These are phyloP conservation scores for Serranochromis macrocephalus DNA, from an alignment of 2,113 vertebrate genomes.

Conservation along the genomic window DNA sequence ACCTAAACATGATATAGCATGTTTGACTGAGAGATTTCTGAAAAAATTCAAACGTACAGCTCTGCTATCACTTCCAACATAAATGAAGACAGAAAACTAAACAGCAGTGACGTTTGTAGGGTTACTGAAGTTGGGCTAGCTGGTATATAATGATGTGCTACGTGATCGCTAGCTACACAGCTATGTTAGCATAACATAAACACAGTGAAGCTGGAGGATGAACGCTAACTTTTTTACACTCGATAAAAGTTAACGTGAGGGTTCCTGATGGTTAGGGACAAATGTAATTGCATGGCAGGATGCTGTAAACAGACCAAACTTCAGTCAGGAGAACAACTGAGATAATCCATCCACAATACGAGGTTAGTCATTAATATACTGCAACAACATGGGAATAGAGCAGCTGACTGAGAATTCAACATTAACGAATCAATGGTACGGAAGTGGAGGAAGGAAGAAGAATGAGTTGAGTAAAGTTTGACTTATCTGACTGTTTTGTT, in stretches of 20 bases:
- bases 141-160: background rate
- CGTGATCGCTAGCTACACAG: rapidly evolving
- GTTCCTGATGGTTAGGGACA: rapidly evolving
- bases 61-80: rapidly evolving
- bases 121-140: rapidly evolving
- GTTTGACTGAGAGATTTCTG: background rate
- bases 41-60: background rate
- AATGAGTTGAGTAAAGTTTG: background rate
- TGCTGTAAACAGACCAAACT: rapidly evolving
- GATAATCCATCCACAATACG: rapidly evolving
- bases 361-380: rapidly evolving
- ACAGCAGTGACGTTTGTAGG: rapidly evolving
- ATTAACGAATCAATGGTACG: rapidly evolving
- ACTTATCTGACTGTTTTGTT: background rate
- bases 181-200: background rate
- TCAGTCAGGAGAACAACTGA: background rate
- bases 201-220: rapidly evolving
- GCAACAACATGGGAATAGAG: background rate
- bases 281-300: rapidly evolving
- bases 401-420: rapidly evolving
- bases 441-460: background rate
- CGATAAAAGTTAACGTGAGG: rapidly evolving
- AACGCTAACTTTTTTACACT: rapidly evolving
- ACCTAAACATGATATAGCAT: rapidly evolving
- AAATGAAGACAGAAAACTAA: background rate